These are phyloP conservation scores for Serrognathus titanus DNA, from an alignment of 2,888 invertebrate species.

Conservation along the genomic window DNA sequence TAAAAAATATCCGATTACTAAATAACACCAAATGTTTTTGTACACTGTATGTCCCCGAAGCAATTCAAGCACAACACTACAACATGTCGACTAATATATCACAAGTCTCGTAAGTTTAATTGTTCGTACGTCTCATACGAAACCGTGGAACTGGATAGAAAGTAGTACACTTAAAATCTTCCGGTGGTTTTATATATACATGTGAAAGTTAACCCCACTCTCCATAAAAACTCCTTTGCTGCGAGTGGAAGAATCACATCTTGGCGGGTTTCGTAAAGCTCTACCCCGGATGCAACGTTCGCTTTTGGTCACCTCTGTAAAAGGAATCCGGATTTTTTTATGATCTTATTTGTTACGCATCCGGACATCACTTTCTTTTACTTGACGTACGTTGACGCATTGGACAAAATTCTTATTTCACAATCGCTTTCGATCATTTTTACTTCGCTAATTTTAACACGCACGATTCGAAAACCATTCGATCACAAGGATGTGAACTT, in stretches of 20 bases:
- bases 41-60: neutral
- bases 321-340: conserved; percentile 5
- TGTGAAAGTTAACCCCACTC: conserved; percentile 50
- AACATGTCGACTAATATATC: neutral
- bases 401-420: neutral
- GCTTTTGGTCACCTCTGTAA: conserved; percentile 5
- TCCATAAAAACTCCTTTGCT: conserved; percentile 18
- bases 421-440: neutral
- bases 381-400: neutral
- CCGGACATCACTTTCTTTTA: conserved; percentile 12
- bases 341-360: conserved; percentile 9
- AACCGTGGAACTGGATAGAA: conserved; percentile 35
- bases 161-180: conserved; percentile 49
- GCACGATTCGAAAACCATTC: no score
- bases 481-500: no score
- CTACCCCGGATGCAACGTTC: conserved; percentile 1
- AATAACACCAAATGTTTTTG: conserved; percentile 7
- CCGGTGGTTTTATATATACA: conserved; percentile 50
- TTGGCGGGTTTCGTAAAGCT: neutral
- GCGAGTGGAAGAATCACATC: conserved; percentile 1
- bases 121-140: conserved; percentile 7
- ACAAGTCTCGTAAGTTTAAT: no score
- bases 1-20: conserved; percentile 5
- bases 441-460: no score
- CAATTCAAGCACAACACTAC: conserved; percentile 4